Evolutionary conservation across 2,888 invertebrate genomes (phyloP), one percentile per base, ranked within the genome.

Genomic region (Parascotia fuliginaria): DNA sequence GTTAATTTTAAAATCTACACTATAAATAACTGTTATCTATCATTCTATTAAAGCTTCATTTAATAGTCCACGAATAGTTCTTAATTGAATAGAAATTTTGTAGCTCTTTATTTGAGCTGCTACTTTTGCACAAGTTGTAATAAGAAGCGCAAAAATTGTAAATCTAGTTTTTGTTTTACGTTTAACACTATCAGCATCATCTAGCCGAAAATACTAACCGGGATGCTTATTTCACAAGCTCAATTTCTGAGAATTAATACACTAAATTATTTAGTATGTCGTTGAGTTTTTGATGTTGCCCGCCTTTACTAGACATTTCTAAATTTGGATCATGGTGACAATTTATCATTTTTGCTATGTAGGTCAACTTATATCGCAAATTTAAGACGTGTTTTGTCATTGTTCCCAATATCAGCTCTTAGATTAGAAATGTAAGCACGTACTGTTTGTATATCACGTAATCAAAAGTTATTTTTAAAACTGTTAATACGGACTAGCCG

Each of bases 281-380:
- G n/a, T 28, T 1, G 28, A 28, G 1, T n/a, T 3, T 31, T 31
- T 31, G 13, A 31, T 13, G 14, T 9, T 7, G 3, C 3, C 13
- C 32, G 16, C 16, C 16, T 33, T n/a, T 33, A 32, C 7, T 7
- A n/a, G 43, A 43, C 29, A 48, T 53, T 42, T 42, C 40, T 62
- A 55, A 58, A 68, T 70, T 60, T 70, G 61, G 63, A 55, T 47
- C 50, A 58, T 55, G 48, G 43, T 48, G 65, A 65, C 62, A 66
- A 61, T 46, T 56, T 55, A 55, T 51, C 63, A 55, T 32, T 59
- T 54, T 51, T 40, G 51, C 7, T 62, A 75, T 73, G 49, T 79
- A 44, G 73, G 77, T 65, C 73, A 73, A 56, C 56, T 61, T 67
- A 76, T 79, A 80, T 80, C 77, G 55, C 60, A 9, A 53, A 61